These are phyloP conservation scores for Echinarachnius parma DNA, from an alignment of 53 echinoderm and acorn worm genomes.

Conservation along the genomic window DNA sequence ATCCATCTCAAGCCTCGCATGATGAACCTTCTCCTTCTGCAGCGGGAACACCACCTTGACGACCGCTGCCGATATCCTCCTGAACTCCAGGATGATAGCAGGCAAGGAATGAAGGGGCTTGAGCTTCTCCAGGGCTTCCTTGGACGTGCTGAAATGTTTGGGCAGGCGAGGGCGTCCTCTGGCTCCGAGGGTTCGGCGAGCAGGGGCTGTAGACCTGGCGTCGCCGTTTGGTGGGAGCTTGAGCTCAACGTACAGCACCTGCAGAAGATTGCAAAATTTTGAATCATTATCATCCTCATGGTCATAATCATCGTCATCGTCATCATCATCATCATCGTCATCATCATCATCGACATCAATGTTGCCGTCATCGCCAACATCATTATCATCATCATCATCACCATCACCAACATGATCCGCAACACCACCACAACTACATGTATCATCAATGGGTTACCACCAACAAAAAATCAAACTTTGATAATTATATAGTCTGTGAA, in stretches of 20 bases:
- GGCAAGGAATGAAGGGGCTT: conserved; percentile 80
- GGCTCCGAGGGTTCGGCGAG: conserved; percentile 73
- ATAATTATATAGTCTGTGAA: background rate
- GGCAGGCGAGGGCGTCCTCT: conserved; percentile 74
- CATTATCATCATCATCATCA: conserved; percentile 1
- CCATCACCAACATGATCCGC: background rate
- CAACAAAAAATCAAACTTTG: too few relatives aligned
- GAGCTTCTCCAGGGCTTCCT: conserved; percentile 90
- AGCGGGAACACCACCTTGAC: conserved; percentile 94
- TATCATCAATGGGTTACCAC: too few relatives aligned
- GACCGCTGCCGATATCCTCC: conserved; percentile 76
- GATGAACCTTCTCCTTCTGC: conserved; percentile 77
- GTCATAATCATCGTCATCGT: background rate
- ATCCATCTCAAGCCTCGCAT: conserved; percentile 59
- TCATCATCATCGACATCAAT: too few relatives aligned
- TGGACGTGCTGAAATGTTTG: conserved; percentile 90
- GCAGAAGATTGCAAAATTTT: background rate
- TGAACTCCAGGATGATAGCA: conserved; percentile 84
- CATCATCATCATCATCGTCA: too few relatives aligned
- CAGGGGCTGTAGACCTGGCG: conserved; percentile 36
- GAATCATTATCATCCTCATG: background rate
- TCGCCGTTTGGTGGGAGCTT: conserved; percentile 93
- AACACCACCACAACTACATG: background rate
- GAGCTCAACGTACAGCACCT: conserved; percentile 88
- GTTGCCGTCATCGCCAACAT: background rate